Evolutionary conservation across 2,888 invertebrate genomes (phyloP).

Genomic region (Argynnis bischoffii): DNA sequence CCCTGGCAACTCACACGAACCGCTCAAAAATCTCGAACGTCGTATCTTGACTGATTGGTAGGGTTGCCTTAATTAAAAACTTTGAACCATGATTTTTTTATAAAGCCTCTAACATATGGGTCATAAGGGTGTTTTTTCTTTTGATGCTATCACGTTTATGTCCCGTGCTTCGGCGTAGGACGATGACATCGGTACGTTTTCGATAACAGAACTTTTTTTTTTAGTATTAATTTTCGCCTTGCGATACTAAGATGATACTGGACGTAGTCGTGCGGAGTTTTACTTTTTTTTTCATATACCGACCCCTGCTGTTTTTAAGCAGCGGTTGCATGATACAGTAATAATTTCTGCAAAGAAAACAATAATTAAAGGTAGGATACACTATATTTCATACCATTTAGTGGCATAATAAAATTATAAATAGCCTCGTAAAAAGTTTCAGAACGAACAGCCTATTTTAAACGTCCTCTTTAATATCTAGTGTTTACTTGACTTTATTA

Average conservation of each 20-base stretch:
- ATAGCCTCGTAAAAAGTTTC: constrained; percentile 13
- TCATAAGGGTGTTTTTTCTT: constrained; percentile 33
- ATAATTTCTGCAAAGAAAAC: constrained; percentile 28
- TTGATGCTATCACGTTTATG: constrained; percentile 17
- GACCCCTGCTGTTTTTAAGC: constrained; percentile 37
- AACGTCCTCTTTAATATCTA: constrained; percentile 8
- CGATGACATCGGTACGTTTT: constrained; percentile 74
- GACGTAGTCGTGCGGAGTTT: constrained; percentile 42
- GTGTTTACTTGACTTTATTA: constrained; percentile 1
- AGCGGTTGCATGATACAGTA: constrained; percentile 34
- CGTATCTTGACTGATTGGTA: constrained; percentile 51
- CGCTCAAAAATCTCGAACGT: constrained; percentile 34
- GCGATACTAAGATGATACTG: constrained; percentile 58
- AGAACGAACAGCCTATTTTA: constrained; percentile 8
- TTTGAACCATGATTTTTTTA: constrained; percentile 42
- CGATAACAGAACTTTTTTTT: constrained; percentile 67
- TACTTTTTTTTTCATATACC: constrained; percentile 32
- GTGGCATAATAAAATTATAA: constrained; percentile 22
- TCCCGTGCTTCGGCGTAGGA: constrained; percentile 50
- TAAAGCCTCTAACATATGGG: constrained; percentile 26
- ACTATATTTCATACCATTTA: constrained; percentile 18
- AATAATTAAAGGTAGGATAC: constrained; percentile 26
- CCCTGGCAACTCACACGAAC: constrained; percentile 36
- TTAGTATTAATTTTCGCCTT: constrained; percentile 70
- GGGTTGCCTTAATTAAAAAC: constrained; percentile 50